phyloP scores from a whole-genome alignment of 1,140 invertebrate genomes.

The Lucilia sericata region DNA sequence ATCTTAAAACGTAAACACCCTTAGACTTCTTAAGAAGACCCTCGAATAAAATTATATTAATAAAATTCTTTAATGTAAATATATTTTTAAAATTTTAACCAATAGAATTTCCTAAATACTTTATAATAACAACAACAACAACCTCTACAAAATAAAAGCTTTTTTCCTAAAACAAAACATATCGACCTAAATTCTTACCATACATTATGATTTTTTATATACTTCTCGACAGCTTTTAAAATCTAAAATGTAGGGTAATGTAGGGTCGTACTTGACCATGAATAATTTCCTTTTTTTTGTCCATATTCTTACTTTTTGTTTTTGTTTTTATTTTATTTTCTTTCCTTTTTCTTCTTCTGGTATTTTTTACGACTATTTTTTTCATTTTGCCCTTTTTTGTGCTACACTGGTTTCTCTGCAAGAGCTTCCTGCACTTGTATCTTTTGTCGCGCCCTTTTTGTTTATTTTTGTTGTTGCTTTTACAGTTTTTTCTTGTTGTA shows the following conservation, averaged over 20 bases:
- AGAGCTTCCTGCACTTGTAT: constrained; percentile 22
- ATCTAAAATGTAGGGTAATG: background rate
- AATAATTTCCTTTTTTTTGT: background rate
- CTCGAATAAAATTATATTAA: too few species aligned
- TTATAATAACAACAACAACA: too few species aligned
- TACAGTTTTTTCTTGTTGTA: background rate
- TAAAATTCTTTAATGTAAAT: too few species aligned
- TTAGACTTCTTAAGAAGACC: too few species aligned
- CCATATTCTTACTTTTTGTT: background rate
- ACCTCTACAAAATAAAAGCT: too few species aligned
- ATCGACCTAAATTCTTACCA: constrained; percentile 2
- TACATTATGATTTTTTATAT: background rate
- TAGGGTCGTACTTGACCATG: constrained; percentile 17
- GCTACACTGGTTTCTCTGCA: background rate
- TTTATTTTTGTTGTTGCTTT: constrained; percentile 6
- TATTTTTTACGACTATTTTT: background rate
- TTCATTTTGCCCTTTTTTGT: background rate
- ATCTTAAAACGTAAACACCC: too few species aligned
- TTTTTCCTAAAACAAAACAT: background rate
- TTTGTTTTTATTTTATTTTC: background rate
- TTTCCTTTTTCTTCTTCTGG: background rate
- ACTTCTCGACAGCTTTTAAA: background rate
- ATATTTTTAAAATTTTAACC: too few species aligned
- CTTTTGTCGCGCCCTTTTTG: constrained; percentile 25
- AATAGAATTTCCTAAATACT: too few species aligned